Base-by-base conservation (phyloP, 64 coral and sea anemone genomes). In the Montipora cactus region DNA sequence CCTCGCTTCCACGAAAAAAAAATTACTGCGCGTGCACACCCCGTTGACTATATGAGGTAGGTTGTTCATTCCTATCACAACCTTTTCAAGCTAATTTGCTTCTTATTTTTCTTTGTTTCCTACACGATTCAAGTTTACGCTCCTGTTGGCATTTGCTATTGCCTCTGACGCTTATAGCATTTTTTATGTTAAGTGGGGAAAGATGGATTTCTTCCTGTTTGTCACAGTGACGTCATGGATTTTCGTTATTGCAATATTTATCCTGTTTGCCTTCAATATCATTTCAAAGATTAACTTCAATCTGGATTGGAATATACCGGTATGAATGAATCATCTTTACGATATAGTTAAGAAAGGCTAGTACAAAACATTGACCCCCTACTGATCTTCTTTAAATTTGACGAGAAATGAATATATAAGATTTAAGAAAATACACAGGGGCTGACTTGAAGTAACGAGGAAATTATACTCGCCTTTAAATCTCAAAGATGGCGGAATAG, bases 121-220 rank as follows among this genome's bases (percentile, higher is more conserved):
- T 64, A 2, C 14, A 14, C 13, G 4, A 4, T 11, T 79, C 66
- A 14, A 67, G 55, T 79, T 90, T 28, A 15, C 28, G 44, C 44
- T 90, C 18, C 20, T 90, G 59, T 14, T 89, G 13, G 70, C 88
- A 49, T 78, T 90, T 15, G 15, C 88, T 21, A 21, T 79, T 15
- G 73, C 71, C 1, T 49, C 49, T n/a, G 50, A 88, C 73, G 5
- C 61, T 64, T 64, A 1, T 5, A 47, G 5, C 19, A 0, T 12
- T 5, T 2, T 8, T 1, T 0, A 0, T 15, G n/a, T 0, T 9
- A 13, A 1, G 9, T 23, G 47, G 75, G 91, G 94, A 53, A 74
- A 90, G 75, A 95, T 95, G 88, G 82, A 95, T 80, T 98, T 98
- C 76, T 98, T 98, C 44, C 92, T 93, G 59, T 98, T 98, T 93